Base-by-base conservation (phyloP, 2,888 invertebrate genomes). In the Ectemnius cavifrons region DNA sequence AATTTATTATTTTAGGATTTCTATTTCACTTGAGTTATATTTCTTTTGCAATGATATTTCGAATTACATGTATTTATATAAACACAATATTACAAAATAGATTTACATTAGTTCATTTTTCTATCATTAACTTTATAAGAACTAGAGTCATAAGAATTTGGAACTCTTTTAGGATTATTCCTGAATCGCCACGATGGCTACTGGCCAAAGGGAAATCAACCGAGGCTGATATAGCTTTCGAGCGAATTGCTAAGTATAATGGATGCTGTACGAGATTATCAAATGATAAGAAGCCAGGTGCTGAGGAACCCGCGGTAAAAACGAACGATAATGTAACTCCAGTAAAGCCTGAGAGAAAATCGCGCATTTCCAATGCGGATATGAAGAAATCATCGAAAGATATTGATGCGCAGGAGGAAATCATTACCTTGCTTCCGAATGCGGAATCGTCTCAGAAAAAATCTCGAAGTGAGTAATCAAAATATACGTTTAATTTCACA, bases 171-270 rank as follows among this genome's bases (percentile, higher is more conserved):
- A 91, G 91, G 91, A 82, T 91, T 3, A 87, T 91, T 63, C 91
- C 91, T 3, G 92, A 92, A 76, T 91, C 92, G 0, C 88, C 91
- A 14, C 85, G 89, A 59, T 92, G 91, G 91, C 75, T 91, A 2
- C 62, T 88, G 18, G 87, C 91, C 1, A 89, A 85, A 59, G 88
- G 87, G 2, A 89, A 88, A 73, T 82, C 81, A 52, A 86, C 83
- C 13, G 89, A 91, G 73, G 91, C 91, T 14, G 87, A 90, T n/a
- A 85, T 85, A 65, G 82, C 88, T 5, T 67, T 91, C 23, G 84
- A 86, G 64, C 86, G 85, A 71, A 89, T 91, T 27, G 85, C 87
- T 0, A 87, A 85, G 65, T 89, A 86, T 65, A 91, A 91, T 66
- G 73, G 80, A 2, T 89, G 88, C 61, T 88, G 89, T 63, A 62